Conservation (phyloP, 2,113 vertebrate species). For the Pollachius pollachius region DNA sequence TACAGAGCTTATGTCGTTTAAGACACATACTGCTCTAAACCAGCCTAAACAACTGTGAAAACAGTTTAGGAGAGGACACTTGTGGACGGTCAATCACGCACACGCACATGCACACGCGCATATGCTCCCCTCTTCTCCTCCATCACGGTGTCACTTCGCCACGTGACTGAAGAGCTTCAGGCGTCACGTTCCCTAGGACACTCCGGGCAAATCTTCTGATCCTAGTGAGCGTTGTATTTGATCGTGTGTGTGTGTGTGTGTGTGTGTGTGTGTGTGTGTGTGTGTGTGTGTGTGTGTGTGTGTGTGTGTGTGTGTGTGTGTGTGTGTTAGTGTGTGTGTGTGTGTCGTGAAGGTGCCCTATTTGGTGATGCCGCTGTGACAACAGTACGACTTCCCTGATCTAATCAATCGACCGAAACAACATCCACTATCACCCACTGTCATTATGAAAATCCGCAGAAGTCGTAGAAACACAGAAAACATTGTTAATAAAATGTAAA, state of each 20-base stretch:
- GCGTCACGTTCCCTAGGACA: constrained; percentile 57
- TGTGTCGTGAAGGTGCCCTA: too few species aligned
- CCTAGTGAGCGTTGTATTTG: constrained; percentile 4
- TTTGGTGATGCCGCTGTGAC: too few species aligned
- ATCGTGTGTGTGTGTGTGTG: constrained; percentile 2
- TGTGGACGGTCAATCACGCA: too few species aligned
- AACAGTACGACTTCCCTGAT: too few species aligned
- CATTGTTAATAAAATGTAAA: neutral
- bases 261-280: too few species aligned
- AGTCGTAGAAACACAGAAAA: constrained; percentile 5
- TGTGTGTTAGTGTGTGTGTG: too few species aligned
- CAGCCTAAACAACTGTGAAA: too few species aligned
- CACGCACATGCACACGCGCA: neutral
- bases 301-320: constrained; percentile 2
- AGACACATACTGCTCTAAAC: too few species aligned
- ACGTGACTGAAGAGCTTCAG: constrained; percentile 17
- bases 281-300: neutral
- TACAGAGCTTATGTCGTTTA: too few species aligned
- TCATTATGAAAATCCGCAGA: neutral
- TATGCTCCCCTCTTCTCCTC: neutral
- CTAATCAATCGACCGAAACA: too few species aligned
- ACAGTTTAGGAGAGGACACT: too few species aligned
- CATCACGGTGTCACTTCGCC: constrained; percentile 12
- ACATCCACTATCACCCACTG: too few species aligned
- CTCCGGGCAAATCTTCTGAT: constrained; percentile 42